A percentile compares a stretch with the other conserved stretches of the same genome.
phyloP scores from a whole-genome alignment of 1,140 invertebrate genomes.

The Drosophila pallidifrons region DNA sequence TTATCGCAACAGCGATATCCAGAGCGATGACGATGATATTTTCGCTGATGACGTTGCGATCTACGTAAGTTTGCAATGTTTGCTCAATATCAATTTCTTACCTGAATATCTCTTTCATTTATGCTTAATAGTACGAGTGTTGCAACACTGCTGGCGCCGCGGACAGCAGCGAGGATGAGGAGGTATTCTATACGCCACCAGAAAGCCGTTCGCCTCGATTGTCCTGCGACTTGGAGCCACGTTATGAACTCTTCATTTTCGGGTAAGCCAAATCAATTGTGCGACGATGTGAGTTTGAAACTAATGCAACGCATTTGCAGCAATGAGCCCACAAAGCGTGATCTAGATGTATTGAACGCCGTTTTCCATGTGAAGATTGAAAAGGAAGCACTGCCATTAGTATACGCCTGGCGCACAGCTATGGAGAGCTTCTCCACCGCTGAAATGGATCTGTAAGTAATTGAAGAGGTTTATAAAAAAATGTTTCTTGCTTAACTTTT shows the following conservation, averaged over 20 bases:
- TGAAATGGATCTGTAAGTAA: conserved; percentile 87
- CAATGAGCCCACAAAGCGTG: conserved; percentile 89
- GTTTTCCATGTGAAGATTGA: conserved; percentile 86
- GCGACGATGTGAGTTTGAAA: neutral
- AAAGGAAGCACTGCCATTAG: conserved; percentile 87
- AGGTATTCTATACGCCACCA: conserved; percentile 85
- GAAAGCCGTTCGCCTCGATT: conserved; percentile 83
- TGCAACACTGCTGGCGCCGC: conserved; percentile 55
- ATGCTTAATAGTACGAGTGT: conserved; percentile 19
- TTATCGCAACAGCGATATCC: conserved; percentile 1
- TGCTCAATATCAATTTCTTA: neutral
- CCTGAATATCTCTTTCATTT: neutral
- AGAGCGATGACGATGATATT: conserved; percentile 40
- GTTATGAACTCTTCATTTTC: conserved; percentile 68
- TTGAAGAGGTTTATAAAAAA: no score
- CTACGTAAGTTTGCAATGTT: conserved; percentile 52
- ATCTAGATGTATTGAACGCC: conserved; percentile 90
- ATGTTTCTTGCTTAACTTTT: neutral
- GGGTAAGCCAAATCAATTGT: conserved; percentile 52
- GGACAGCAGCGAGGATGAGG: conserved; percentile 65
- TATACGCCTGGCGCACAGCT: conserved; percentile 89
- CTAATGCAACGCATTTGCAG: conserved; percentile 82
- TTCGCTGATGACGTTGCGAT: conserved; percentile 44
- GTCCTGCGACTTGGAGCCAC: conserved; percentile 36
- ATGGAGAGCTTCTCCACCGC: conserved; percentile 86